phyloP scores from a whole-genome alignment of 2,888 invertebrate genomes.

The Athalia circularis region DNA sequence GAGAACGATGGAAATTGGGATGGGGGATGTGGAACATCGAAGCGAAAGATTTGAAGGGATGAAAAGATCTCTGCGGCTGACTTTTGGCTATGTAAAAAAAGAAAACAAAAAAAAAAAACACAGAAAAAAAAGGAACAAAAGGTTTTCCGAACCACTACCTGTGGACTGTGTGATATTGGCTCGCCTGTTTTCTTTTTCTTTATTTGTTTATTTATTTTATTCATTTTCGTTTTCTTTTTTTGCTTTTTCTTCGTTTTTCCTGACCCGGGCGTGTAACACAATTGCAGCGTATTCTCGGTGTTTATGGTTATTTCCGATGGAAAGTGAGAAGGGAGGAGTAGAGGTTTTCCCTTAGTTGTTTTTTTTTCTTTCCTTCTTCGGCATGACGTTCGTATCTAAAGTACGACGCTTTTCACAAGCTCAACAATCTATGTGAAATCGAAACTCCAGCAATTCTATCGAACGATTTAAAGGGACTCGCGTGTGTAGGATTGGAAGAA shows the following conservation, averaged over 20 bases:
- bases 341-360: too few relatives aligned
- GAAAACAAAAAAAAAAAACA: not conserved
- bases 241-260: constrained; percentile 46
- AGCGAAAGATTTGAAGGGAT: constrained; percentile 33
- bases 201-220: constrained; percentile 52
- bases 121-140: constrained; percentile 1
- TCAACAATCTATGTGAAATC: not conserved
- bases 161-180: constrained; percentile 60
- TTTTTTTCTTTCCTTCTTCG: not conserved
- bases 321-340: too few relatives aligned
- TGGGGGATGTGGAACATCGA: constrained; percentile 18
- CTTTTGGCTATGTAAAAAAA: constrained; percentile 8
- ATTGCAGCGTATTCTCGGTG: constrained; percentile 29
- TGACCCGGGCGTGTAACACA: constrained; percentile 5
- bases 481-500: not conserved
- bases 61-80: constrained; percentile 36
- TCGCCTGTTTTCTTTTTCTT: constrained; percentile 58
- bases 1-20: too few relatives aligned
- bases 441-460: constrained; percentile 19
- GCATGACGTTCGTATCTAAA: not conserved
- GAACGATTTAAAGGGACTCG: not conserved
- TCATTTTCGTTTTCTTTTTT: constrained; percentile 42
- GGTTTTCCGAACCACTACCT: constrained; percentile 13
- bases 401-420: too few relatives aligned
- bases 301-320: constrained; percentile 3